A percentile compares a stretch with the other conserved stretches of the same genome.
These are phyloP conservation scores for Napeogenes sylphis DNA, from an alignment of 2,888 invertebrate genomes.

Conservation along the genomic window DNA sequence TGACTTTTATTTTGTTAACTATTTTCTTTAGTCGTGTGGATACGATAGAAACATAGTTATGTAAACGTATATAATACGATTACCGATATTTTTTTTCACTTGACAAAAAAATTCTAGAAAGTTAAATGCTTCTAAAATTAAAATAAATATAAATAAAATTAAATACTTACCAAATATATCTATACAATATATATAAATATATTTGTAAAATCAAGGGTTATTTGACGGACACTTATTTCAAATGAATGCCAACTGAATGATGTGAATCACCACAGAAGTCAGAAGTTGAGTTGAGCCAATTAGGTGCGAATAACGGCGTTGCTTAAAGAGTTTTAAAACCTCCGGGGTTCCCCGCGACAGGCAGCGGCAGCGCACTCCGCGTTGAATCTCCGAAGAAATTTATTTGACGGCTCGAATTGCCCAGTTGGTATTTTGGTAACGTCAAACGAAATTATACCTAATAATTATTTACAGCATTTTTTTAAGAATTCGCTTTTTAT, in stretches of 20 bases:
- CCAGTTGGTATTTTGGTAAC: slow-evolving; percentile 7
- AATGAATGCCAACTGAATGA: not conserved
- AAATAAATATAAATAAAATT: not conserved
- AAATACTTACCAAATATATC: not conserved
- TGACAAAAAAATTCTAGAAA: not conserved
- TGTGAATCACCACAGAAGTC: not conserved
- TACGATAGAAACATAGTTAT: slow-evolving; percentile 3
- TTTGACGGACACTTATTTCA: not conserved
- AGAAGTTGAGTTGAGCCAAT: too few species aligned
- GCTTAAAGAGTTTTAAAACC: slow-evolving; percentile 6
- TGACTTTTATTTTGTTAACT: slow-evolving; percentile 3
- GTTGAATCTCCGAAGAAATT: slow-evolving; percentile 7
- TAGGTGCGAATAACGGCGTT: slow-evolving; percentile 5
- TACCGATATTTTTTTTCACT: slow-evolving; percentile 4
- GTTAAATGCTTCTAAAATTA: slow-evolving; percentile 2
- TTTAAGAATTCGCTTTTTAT: not conserved
- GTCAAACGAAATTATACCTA: not conserved
- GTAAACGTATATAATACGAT: not conserved
- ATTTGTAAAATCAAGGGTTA: not conserved
- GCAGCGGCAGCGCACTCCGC: slow-evolving; percentile 7
- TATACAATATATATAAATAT: slow-evolving; percentile 1
- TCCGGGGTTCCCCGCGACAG: slow-evolving; percentile 3
- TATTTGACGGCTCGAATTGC: slow-evolving; percentile 10
- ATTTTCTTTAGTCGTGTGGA: slow-evolving; percentile 4
- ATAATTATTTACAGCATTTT: not conserved